Conservation (phyloP, 2,113 vertebrate genomes). For the Tragelaphus imberbis region DNA sequence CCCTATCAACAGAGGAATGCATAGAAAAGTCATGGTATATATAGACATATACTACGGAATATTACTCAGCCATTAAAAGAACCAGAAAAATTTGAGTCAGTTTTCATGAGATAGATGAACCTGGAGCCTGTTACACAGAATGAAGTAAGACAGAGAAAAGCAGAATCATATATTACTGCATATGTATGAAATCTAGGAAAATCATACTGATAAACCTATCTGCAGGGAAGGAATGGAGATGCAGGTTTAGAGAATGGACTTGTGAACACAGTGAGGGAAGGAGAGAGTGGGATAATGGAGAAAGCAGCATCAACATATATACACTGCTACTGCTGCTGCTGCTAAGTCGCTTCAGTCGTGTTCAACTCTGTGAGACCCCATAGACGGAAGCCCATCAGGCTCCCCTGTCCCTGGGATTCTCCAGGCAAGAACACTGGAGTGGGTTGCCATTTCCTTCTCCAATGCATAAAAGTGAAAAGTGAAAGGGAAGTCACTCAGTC, state of each 20-base stretch:
- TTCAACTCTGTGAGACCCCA: too few species aligned
- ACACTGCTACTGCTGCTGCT: background rate
- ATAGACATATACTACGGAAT: background rate
- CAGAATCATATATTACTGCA: background rate
- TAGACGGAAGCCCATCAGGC: too few species aligned
- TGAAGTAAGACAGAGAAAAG: background rate
- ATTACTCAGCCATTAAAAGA: background rate
- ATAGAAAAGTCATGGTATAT: background rate
- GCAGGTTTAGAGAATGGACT: background rate
- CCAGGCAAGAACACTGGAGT: too few species aligned
- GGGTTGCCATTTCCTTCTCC: too few species aligned
- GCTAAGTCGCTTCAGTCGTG: too few species aligned
- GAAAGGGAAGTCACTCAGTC: too few species aligned
- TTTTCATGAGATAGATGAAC: background rate
- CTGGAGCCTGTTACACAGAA: background rate
- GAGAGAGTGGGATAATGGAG: background rate
- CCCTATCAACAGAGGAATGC: background rate
- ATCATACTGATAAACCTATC: background rate
- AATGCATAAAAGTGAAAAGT: too few species aligned
- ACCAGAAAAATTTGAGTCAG: background rate
- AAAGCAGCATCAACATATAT: background rate
- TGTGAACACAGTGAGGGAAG: background rate
- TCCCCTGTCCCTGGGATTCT: too few species aligned
- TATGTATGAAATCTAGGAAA: background rate
- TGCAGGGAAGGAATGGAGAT: background rate